These are phyloP conservation scores for Pyrrhosoma nymphula DNA, from an alignment of 2,888 invertebrate genomes.

Conservation along the genomic window DNA sequence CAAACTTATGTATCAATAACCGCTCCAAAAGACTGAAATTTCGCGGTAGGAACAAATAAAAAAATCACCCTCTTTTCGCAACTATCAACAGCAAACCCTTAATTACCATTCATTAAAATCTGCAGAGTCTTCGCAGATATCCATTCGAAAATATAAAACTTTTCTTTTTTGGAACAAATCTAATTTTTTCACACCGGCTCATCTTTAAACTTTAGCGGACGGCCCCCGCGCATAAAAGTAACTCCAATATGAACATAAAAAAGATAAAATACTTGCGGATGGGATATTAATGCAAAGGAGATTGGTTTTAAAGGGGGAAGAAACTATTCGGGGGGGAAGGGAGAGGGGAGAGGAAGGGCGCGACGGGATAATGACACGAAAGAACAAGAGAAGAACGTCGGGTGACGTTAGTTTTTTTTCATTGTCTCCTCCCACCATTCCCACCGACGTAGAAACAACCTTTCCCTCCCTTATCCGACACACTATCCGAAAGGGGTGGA, in stretches of 20 bases:
- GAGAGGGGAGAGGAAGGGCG: neutral
- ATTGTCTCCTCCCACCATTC: neutral
- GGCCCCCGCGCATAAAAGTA: neutral
- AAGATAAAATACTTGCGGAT: neutral
- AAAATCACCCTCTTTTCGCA: neutral
- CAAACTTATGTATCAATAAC: no score
- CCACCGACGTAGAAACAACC: neutral
- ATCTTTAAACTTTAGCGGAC: neutral
- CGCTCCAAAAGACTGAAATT: no score
- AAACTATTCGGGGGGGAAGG: neutral
- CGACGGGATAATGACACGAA: neutral
- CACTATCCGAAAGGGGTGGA: slow-evolving; percentile 11
- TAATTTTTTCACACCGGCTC: neutral
- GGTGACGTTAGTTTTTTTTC: neutral
- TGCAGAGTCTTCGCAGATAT: no score
- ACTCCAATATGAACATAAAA: neutral
- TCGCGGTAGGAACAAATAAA: neutral
- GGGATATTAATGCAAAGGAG: neutral
- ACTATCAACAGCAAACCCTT: neutral
- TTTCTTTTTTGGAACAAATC: neutral
- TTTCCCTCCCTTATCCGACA: slow-evolving; percentile 22
- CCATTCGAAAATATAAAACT: neutral
- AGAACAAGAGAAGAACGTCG: neutral
- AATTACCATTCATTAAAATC: neutral
- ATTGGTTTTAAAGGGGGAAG: neutral